Percentiles rank a stretch among this genome's conserved stretches.
Conservation (phyloP, 92 coral and sea anemone species). For the Paramuricea clavata region DNA sequence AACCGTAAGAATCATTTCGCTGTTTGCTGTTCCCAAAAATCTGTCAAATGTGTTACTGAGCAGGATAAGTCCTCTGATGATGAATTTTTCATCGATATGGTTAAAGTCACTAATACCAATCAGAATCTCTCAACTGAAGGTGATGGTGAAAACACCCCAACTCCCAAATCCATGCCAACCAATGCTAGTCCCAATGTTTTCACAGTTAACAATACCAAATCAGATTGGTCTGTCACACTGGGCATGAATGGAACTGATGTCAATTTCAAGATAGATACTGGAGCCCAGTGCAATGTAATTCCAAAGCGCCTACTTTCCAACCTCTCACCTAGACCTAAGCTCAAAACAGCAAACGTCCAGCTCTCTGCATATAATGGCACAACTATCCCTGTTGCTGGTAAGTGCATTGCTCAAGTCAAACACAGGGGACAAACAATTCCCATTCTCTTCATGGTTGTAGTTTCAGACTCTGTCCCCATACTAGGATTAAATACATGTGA, state of each 20-base stretch:
- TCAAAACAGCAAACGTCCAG: neutral
- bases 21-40: conserved; percentile 37
- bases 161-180: neutral
- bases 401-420: neutral
- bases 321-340: neutral
- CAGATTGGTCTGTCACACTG: conserved; percentile 19
- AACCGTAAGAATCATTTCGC: conserved; percentile 53
- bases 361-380: conserved; percentile 10
- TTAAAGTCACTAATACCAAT: conserved; percentile 1
- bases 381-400: neutral
- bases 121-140: neutral
- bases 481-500: conserved; percentile 21
- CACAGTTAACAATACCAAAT: neutral
- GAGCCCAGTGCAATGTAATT: conserved; percentile 11
- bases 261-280: conserved; percentile 5
- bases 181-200: neutral
- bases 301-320: conserved; percentile 1
- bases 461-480: neutral
- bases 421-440: neutral
- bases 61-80: conserved; percentile 20
- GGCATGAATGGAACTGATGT: neutral
- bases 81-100: neutral
- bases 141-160: neutral
- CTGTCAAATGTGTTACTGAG: neutral
- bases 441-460: neutral